These are phyloP conservation scores for Rotaria macrura DNA, from an alignment of 2,888 invertebrate species.

Conservation along the genomic window DNA sequence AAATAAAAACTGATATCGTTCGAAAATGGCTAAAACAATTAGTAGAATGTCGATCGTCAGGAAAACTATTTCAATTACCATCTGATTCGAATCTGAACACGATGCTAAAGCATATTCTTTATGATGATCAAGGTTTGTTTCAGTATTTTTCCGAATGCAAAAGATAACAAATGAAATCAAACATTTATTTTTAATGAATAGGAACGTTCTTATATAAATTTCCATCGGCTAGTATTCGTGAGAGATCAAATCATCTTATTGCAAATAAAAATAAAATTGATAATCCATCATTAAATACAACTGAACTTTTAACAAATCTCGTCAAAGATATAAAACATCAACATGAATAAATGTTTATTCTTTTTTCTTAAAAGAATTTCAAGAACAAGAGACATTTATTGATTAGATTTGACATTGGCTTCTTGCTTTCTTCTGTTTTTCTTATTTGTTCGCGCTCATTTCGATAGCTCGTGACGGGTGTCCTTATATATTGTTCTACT, in stretches of 20 bases:
- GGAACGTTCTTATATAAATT: background rate
- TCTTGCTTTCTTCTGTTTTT: background rate
- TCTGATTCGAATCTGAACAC: slow-evolving; percentile 32
- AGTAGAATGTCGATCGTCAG: slow-evolving; percentile 19
- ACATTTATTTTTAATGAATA: background rate
- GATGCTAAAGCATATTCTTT: slow-evolving; percentile 23
- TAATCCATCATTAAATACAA: background rate
- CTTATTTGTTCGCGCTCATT: background rate
- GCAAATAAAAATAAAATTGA: background rate
- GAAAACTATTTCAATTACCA: slow-evolving; percentile 22
- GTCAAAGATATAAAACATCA: background rate
- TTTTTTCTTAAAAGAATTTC: too few species aligned
- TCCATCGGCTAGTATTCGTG: background rate
- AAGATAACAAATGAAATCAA: background rate
- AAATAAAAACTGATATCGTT: slow-evolving; percentile 16
- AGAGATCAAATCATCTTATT: background rate
- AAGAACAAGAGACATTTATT: background rate
- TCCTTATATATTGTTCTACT: background rate
- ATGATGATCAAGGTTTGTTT: background rate
- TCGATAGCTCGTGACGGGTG: background rate
- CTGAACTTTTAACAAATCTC: background rate
- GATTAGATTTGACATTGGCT: background rate
- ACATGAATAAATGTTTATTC: background rate
- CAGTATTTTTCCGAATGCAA: background rate
- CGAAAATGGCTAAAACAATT: slow-evolving; percentile 25